phyloP scores from a whole-genome alignment of 2,113 vertebrate genomes.

The Heptranchias perlo region DNA sequence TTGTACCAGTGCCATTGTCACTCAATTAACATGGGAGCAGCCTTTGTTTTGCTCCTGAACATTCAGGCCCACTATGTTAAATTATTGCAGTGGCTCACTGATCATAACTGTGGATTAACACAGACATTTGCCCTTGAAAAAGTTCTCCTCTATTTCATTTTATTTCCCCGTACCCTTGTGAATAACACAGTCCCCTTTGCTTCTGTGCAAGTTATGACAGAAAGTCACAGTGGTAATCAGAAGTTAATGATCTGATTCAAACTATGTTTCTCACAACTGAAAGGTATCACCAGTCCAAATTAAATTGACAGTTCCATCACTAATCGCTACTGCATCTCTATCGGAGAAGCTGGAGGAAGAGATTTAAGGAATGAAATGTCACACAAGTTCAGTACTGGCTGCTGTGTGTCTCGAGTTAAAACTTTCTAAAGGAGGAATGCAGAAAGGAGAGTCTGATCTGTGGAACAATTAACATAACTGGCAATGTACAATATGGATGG shows the following conservation, averaged over 20 bases:
- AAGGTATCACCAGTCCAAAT: background rate
- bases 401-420: background rate
- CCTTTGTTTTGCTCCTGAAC: background rate
- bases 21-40: background rate
- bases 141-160: background rate
- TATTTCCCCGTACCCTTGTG: background rate
- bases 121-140: background rate
- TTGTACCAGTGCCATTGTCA: background rate
- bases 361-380: background rate
- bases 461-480: background rate
- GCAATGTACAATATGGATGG: background rate
- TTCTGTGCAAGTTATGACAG: background rate
- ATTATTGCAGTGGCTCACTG: too few relatives aligned
- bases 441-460: background rate
- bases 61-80: background rate
- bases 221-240: background rate
- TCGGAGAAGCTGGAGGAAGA: background rate
- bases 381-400: background rate
- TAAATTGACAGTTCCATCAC: background rate
- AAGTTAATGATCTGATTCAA: background rate
- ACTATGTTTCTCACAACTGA: background rate
- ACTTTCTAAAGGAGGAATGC: background rate
- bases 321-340: background rate
- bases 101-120: background rate
- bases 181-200: background rate